Evolutionary conservation across 2,888 invertebrate species (phyloP), one percentile per base, ranked within the genome.

Genomic region (Drosophila niveifrons): DNA sequence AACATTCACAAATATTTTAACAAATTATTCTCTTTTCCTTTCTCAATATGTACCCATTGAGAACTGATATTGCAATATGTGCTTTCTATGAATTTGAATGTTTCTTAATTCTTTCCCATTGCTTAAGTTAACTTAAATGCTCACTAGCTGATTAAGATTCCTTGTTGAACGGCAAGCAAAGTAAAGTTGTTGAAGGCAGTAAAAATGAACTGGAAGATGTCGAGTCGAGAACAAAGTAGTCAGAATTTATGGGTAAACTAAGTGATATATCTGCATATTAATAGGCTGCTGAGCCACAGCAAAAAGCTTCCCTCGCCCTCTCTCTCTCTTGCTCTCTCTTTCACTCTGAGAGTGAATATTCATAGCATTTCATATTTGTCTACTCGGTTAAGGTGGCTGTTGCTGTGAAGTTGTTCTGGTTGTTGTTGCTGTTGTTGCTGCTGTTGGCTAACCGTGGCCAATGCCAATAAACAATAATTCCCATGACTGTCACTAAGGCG

Each of bases 391-490:
- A 18, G 43, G 61, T 59, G 46, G 62, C 17, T 62, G 51, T 52
- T 47, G 46, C 6, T 23, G 23, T 23, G 23, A 4, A 23, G 23
- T 23, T 23, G 23, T 23, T 23, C 23, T 23, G 23, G 66, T 43
- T 61, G 56, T 17, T 63, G 69, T 52, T 50, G 58, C 13, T 50
- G 66, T 15, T 74, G 67, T 31, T 74, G 75, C 7, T 69, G 72
- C 66, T 75, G 85, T 82, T 84, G 72, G 72, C 59, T 67, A 75
- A 76, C 82, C 75, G 74, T 83, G 85, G 88, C 83, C 86, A 88
- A 86, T 86, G 89, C 87, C 89, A 88, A 85, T 85, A 85, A 85
- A 90, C 90, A 89, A 90, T 85, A 88, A 85, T 85, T 85, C 85
- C 90, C 85, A 85, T 85, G 90, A 90, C 85, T 85, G 90, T 89